These are phyloP conservation scores for Silvanus unidentatus DNA, from an alignment of 2,888 invertebrate genomes.

Conservation along the genomic window DNA sequence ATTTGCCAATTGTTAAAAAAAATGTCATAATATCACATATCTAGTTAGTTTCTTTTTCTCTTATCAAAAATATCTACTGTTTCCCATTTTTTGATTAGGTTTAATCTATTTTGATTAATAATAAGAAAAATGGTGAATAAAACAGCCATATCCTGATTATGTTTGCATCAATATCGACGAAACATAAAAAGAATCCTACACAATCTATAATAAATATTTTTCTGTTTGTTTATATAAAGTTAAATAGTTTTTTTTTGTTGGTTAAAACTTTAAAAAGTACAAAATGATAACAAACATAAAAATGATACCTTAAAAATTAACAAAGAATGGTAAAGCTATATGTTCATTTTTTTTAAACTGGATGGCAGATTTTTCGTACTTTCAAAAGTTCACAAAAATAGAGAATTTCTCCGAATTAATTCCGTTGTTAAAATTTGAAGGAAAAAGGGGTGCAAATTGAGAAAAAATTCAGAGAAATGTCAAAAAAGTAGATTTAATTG, in stretches of 20 bases:
- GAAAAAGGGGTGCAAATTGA: neutral
- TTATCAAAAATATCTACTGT: neutral
- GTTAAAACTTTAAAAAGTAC: constrained; percentile 35
- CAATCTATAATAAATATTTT: constrained; percentile 27
- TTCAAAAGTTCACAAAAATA: constrained; percentile 29
- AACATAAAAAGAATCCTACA: constrained; percentile 33
- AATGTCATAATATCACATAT: neutral
- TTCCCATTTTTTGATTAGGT: neutral
- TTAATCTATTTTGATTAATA: neutral
- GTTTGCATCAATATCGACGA: constrained; percentile 21
- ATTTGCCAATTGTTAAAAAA: neutral
- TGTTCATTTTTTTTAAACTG: constrained; percentile 20
- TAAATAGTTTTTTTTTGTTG: constrained; percentile 15
- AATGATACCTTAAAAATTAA: too few relatives aligned
- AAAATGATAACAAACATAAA: constrained; percentile 23
- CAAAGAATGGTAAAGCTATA: constrained; percentile 7
- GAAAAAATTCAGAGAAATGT: constrained; percentile 3
- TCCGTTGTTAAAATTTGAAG: neutral
- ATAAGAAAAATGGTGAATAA: constrained; percentile 1
- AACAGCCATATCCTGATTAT: constrained; percentile 33
- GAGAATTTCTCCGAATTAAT: constrained; percentile 4
- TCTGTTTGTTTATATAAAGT: constrained; percentile 21
- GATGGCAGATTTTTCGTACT: constrained; percentile 37
- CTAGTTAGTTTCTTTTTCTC: neutral
- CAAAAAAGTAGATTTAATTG: constrained; percentile 8